A percentile compares a stretch with the other conserved stretches of the same genome.
phyloP scores from a whole-genome alignment of 2,797 vertebrate species.

The Antrozous pallidus region DNA sequence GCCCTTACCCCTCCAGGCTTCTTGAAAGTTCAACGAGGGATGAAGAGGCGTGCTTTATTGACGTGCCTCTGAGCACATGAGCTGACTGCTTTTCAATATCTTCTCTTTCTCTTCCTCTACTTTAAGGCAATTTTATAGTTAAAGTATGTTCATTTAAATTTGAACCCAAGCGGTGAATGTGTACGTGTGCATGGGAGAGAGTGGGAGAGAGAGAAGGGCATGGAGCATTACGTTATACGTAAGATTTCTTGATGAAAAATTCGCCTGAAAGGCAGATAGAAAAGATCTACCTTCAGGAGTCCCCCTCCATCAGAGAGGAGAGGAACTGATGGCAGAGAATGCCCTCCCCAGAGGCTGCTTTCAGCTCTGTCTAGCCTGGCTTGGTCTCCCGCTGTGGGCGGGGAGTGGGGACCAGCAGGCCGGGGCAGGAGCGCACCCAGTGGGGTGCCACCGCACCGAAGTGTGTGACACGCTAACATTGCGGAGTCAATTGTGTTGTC shows the following conservation, averaged over 20 bases:
- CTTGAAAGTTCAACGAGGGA: conserved; percentile 4
- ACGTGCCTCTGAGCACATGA: neutral
- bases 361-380: neutral
- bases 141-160: conserved; percentile 1
- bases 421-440: neutral
- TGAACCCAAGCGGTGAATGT: neutral
- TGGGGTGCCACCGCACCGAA: neutral
- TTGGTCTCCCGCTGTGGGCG: neutral
- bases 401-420: neutral
- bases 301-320: neutral
- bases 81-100: neutral
- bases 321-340: neutral
- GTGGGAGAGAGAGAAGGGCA: neutral
- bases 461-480: neutral
- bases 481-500: neutral
- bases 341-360: neutral
- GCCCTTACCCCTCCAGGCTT: neutral
- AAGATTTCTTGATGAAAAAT: neutral
- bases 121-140: conserved; percentile 19
- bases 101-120: neutral
- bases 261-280: neutral
- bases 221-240: neutral
- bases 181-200: neutral
- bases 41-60: neutral
- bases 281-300: neutral